Evolutionary conservation across 2,797 vertebrate species (phyloP).

Genomic region (Enteromius radiatus): DNA sequence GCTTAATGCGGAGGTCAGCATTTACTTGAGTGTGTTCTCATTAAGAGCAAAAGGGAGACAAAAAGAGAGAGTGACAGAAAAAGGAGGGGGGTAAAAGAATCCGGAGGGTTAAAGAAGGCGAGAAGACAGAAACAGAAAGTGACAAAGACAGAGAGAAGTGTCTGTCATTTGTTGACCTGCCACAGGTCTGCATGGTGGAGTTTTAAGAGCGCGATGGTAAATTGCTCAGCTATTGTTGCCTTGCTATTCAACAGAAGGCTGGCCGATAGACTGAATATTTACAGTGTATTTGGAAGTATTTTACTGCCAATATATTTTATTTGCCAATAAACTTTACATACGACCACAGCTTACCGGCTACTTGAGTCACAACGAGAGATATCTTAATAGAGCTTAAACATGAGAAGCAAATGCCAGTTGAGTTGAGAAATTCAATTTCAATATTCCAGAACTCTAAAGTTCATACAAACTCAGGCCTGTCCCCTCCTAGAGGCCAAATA

Average conservation of each 20-base stretch:
- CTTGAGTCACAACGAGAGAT: background rate
- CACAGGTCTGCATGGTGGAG: conserved; percentile 1
- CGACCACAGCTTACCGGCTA: background rate
- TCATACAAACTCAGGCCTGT: background rate
- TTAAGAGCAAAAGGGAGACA: conserved; percentile 27
- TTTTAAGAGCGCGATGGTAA: conserved; percentile 10
- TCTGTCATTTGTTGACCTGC: conserved; percentile 20
- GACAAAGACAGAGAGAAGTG: background rate
- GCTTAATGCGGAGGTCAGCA: conserved; percentile 47
- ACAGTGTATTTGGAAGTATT: background rate
- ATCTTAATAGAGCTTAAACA: background rate
- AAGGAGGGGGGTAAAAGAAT: background rate
- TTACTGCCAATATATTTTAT: background rate
- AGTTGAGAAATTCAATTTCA: background rate
- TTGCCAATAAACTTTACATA: background rate
- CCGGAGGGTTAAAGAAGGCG: background rate
- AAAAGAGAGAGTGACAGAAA: conserved; percentile 28
- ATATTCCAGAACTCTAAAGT: background rate
- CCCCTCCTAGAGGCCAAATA: conserved; percentile 33
- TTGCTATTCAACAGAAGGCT: background rate
- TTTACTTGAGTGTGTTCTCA: conserved; percentile 41
- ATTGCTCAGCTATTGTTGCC: conserved; percentile 10
- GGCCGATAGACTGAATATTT: background rate
- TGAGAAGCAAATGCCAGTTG: background rate
- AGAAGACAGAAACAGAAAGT: conserved; percentile 14